phyloP scores from a whole-genome alignment of 2,888 invertebrate genomes.

The Yponomeuta cagnagella region DNA sequence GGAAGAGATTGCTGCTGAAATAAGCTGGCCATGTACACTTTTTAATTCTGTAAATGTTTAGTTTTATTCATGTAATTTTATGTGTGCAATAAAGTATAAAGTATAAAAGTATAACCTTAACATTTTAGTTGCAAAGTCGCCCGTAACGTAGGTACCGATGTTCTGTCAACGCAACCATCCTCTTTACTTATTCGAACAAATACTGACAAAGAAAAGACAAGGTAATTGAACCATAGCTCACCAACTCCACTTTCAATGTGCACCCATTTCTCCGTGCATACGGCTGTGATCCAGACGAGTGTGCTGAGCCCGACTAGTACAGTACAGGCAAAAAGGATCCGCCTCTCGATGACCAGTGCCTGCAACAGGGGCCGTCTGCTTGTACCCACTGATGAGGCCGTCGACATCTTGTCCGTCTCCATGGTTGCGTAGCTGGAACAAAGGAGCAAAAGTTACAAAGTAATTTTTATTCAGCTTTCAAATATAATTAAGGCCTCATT shows the following conservation, averaged over 20 bases:
- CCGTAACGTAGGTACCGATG: no score
- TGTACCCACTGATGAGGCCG: constrained; percentile 79
- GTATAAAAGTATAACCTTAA: no score
- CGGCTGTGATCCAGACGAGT: constrained; percentile 83
- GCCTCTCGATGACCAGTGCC: constrained; percentile 81
- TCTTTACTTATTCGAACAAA: no score
- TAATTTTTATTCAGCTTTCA: not conserved
- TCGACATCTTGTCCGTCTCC: constrained; percentile 75
- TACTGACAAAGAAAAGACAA: no score
- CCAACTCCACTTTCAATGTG: constrained; percentile 66
- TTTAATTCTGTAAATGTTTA: no score
- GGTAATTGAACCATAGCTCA: constrained; percentile 28
- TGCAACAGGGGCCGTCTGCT: constrained; percentile 75
- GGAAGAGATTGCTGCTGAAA: no score
- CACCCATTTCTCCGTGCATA: constrained; percentile 85
- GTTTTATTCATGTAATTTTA: no score
- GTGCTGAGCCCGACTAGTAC: constrained; percentile 78
- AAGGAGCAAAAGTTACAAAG: not conserved
- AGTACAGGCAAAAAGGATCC: constrained; percentile 83
- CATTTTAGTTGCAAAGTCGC: no score
- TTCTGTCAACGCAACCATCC: no score
- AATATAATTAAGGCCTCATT: no score
- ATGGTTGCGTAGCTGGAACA: constrained; percentile 28
- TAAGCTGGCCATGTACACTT: no score
- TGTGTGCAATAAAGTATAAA: no score